Evolutionary conservation across 2,113 vertebrate species (phyloP), one percentile per base, ranked within the genome.

Genomic region (Silurus asotus): DNA sequence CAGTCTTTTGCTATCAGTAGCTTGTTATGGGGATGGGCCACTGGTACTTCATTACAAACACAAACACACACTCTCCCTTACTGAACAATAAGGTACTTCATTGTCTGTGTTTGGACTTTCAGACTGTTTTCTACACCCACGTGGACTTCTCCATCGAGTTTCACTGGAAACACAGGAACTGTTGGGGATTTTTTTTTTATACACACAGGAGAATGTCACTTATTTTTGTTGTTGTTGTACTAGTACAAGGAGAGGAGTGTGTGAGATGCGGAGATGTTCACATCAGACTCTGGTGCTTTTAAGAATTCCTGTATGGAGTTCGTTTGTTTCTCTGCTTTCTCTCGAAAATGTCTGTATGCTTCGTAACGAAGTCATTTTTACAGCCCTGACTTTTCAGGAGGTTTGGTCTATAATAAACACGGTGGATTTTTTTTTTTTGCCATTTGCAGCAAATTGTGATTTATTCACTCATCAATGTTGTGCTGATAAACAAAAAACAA

Each of bases 281-380:
- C 51, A 53, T 65, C 53, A 72, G 58, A 86, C 67, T 89, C 87
- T 92, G 91, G 92, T 92, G 91, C 92, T 91, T 88, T 90, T 65
- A 82, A 69, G 86, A 89, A 89, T 91, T 93, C 91, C 89, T 6
- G 48, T 10, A 3, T 11, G 91, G 93, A 90, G 77, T 91, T 91
- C 84, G 25, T 85, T 83, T 81, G 17, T 58, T 82, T 88, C 64
- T 87, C 83, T 89, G 84, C 88, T 91, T 90, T 91, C 82, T 88
- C 75, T 91, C 83, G 28, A 37, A 92, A 78, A 88, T 89, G 79
- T 87, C 45, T 84, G 84, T 91, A 90, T 91, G 91, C 95, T 95
- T 94, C 95, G 95, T 93, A 95, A 86, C 95, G 95, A 93, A 95
- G 95, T 89, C 82, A 86, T 91, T 85, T 91, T 91, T 88, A 90